Percentiles rank a stretch among this genome's conserved stretches.
phyloP scores from a whole-genome alignment of 2,113 vertebrate genomes.

The Entomyzon cyanotis region DNA sequence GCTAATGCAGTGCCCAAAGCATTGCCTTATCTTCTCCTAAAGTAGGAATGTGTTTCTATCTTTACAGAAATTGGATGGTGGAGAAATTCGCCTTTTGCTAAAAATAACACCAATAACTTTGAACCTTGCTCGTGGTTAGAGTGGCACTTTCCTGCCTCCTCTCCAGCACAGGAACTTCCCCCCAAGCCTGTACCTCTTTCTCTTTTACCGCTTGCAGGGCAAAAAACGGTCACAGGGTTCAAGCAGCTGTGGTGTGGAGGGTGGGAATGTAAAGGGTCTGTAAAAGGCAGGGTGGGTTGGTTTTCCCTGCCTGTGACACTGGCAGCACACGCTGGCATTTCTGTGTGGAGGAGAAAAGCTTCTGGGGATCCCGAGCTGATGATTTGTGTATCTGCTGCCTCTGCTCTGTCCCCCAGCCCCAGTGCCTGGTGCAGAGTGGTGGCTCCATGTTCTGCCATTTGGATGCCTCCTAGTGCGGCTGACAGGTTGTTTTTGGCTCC shows the following conservation, averaged over 20 bases:
- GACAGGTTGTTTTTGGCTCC: background rate
- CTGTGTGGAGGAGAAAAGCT: background rate
- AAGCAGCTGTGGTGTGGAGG: background rate
- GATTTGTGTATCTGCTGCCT: accelerated
- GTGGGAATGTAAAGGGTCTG: background rate
- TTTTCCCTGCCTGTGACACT: background rate
- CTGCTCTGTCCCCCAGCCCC: background rate
- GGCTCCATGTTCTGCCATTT: background rate
- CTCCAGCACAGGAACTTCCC: background rate
- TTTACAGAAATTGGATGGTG: accelerated
- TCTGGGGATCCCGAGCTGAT: background rate
- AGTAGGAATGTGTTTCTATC: background rate
- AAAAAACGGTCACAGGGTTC: background rate
- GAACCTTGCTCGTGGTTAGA: background rate
- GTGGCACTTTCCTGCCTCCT: accelerated
- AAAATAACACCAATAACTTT: background rate
- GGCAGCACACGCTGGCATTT: background rate
- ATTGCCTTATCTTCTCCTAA: accelerated
- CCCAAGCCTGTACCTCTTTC: background rate
- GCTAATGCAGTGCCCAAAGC: accelerated
- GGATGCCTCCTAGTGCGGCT: background rate
- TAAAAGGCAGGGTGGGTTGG: background rate
- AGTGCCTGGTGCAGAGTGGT: background rate
- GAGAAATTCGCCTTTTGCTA: background rate
- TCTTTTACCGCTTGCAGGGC: background rate